Conservation (phyloP, 2,888 invertebrate genomes). For the Tupiocoris notatus region DNA sequence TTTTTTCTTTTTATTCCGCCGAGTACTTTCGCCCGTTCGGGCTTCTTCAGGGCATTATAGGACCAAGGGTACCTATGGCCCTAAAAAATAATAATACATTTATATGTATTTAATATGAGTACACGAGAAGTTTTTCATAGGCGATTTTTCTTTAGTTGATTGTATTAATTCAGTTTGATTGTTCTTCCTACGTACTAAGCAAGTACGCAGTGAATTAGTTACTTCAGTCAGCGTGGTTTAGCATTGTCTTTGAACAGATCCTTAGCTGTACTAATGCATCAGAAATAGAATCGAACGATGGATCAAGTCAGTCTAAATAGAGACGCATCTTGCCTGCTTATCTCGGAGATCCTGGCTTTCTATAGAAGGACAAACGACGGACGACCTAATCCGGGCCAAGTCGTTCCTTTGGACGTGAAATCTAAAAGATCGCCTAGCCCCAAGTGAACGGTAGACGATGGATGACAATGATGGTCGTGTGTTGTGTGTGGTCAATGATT, state of each 20-base stretch:
- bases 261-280: background rate
- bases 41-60: too few species aligned
- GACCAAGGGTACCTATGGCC: too few species aligned
- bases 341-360: background rate
- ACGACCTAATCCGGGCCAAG: conserved; percentile 24
- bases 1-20: too few species aligned
- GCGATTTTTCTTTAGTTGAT: too few species aligned
- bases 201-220: too few species aligned
- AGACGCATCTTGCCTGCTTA: background rate
- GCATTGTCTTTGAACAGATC: background rate
- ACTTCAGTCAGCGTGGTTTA: too few species aligned
- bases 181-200: too few species aligned
- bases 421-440: background rate
- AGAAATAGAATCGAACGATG: background rate
- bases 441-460: background rate
- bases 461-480: conserved; percentile 27
- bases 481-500: conserved; percentile 38
- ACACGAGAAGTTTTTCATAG: too few species aligned
- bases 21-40: too few species aligned
- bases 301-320: background rate
- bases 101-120: too few species aligned
- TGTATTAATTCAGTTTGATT: too few species aligned
- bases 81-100: too few species aligned
- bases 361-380: conserved; percentile 31
- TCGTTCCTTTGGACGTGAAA: background rate